Percentiles rank a stretch among this genome's conserved stretches.
Evolutionary conservation across 2,113 vertebrate species (phyloP).

Genomic region (Petrocephalus microphthalmus): DNA sequence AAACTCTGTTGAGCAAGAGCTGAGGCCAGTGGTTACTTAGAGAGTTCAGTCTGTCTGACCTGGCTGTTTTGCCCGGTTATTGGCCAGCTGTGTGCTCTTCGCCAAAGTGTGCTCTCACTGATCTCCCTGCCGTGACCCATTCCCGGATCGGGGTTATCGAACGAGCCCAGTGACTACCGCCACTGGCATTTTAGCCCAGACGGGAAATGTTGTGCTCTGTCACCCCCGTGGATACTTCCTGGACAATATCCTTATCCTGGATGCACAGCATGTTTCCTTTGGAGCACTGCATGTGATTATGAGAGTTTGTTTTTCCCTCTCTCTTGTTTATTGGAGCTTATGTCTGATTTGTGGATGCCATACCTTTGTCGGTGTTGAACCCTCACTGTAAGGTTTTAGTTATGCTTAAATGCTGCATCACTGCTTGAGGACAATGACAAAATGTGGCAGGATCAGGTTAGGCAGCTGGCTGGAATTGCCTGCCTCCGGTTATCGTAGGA

Average conservation of each 20-base stretch:
- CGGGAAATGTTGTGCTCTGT: constrained; percentile 20
- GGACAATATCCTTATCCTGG: constrained; percentile 17
- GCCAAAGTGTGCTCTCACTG: constrained; percentile 14
- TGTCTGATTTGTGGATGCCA: not conserved
- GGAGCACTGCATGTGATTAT: not conserved
- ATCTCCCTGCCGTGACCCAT: constrained; percentile 17
- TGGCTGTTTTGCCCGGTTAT: not conserved
- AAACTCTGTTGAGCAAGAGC: not conserved
- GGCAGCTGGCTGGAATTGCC: not conserved
- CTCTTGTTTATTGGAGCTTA: not conserved
- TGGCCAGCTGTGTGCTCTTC: not conserved
- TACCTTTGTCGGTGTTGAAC: not conserved
- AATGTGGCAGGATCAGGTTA: not conserved
- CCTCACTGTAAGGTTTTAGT: not conserved
- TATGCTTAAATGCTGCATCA: not conserved
- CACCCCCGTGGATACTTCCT: constrained; percentile 13
- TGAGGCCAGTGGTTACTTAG: not conserved
- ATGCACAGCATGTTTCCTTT: constrained; percentile 15
- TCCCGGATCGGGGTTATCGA: constrained; percentile 27
- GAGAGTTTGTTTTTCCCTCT: not conserved
- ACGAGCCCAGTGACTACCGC: constrained; percentile 4
- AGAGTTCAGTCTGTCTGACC: not conserved
- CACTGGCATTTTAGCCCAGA: constrained; percentile 18
- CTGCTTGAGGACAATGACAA: not conserved
- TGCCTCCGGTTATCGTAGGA: not conserved